Conservation (phyloP, 2,113 vertebrate genomes). For the Halcyon malimbica region DNA sequence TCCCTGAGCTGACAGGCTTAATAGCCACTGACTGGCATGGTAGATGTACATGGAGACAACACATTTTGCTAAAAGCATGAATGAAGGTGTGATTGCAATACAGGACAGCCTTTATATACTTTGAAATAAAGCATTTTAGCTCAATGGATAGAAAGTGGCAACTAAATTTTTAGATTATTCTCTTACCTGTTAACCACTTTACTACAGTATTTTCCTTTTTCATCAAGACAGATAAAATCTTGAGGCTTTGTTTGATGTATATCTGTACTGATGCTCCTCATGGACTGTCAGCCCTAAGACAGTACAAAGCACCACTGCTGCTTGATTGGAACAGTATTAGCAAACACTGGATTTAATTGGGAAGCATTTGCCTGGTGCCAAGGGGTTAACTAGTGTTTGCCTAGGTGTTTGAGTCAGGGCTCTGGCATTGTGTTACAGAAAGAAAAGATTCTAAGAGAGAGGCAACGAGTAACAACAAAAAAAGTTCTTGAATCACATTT, state of each 20-base stretch:
- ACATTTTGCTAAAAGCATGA: background rate
- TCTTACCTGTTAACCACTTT: background rate
- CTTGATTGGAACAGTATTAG: constrained; percentile 10
- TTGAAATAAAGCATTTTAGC: background rate
- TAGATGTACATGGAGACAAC: background rate
- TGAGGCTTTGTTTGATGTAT: background rate
- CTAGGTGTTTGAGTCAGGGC: background rate
- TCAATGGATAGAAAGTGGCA: background rate
- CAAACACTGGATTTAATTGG: constrained; percentile 9
- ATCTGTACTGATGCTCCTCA: background rate
- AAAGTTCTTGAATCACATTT: background rate
- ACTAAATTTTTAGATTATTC: background rate
- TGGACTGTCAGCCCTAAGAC: background rate
- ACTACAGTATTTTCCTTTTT: background rate
- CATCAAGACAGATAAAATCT: background rate
- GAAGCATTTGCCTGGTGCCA: background rate
- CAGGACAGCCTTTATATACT: background rate
- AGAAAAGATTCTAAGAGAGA: background rate
- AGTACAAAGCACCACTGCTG: background rate
- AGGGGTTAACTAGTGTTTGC: constrained; percentile 1
- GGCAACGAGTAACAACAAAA: background rate
- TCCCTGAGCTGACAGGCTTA: background rate
- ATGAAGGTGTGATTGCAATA: background rate
- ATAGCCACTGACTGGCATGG: background rate
- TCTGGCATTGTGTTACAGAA: background rate